phyloP scores from a whole-genome alignment of 2,797 vertebrate species.

The Naso thynnoides region DNA sequence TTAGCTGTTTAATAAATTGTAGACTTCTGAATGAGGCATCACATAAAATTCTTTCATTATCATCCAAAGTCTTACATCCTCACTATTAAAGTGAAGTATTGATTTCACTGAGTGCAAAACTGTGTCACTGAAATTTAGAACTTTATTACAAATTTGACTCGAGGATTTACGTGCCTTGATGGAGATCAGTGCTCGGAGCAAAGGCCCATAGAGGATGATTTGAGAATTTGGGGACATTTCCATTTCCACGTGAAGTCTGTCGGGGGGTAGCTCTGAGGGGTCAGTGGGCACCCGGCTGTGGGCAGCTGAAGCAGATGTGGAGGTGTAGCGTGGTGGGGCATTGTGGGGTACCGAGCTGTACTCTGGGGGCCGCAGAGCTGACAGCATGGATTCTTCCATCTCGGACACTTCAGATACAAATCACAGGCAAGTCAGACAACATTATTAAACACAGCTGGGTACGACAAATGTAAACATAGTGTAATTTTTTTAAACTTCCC shows the following conservation, averaged over 20 bases:
- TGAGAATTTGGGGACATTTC: constrained; percentile 96
- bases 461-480: neutral
- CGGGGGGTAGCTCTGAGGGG: constrained; percentile 94
- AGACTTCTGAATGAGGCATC: neutral
- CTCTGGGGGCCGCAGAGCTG: constrained; percentile 83
- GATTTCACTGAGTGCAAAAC: neutral
- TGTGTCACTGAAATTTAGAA: neutral
- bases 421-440: neutral
- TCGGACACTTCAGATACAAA: constrained; percentile 88
- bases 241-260: constrained; percentile 95
- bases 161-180: constrained; percentile 88
- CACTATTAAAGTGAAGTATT: neutral
- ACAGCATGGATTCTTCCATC: constrained; percentile 95
- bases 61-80: neutral
- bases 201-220: constrained; percentile 93
- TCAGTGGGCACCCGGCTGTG: constrained; percentile 84
- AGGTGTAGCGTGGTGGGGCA: constrained; percentile 76
- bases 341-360: constrained; percentile 78
- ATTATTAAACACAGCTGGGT: neutral
- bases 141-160: neutral
- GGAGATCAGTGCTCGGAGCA: constrained; percentile 92
- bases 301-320: constrained; percentile 83
- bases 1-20: neutral
- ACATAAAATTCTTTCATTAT: neutral
- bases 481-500: no score